Conservation (phyloP, 2,888 invertebrate species). For the Myopa testacea region DNA sequence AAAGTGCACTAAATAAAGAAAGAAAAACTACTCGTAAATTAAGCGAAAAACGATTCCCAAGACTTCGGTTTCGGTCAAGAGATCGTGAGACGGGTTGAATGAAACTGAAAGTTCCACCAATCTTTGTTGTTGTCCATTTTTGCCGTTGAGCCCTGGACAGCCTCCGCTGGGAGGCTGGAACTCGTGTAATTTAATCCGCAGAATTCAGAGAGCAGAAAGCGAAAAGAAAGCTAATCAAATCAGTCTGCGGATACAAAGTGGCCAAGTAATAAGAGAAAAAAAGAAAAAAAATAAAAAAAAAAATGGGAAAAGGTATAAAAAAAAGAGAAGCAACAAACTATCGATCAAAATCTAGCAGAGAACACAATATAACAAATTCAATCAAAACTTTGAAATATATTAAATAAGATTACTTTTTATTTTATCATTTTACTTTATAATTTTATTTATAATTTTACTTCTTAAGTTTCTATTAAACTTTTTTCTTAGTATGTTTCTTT, state of each 20-base stretch:
- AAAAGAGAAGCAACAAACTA: too few relatives aligned
- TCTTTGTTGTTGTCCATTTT: not conserved
- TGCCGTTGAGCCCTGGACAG: not conserved
- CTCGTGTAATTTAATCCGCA: constrained; percentile 16
- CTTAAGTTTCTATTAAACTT: too few relatives aligned
- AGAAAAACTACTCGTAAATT: not conserved
- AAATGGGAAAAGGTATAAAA: too few relatives aligned
- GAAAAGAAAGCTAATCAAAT: not conserved
- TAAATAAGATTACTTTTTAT: too few relatives aligned
- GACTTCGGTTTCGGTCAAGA: too few relatives aligned
- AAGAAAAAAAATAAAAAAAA: not conserved
- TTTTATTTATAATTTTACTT: too few relatives aligned
- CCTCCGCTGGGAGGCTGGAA: not conserved
- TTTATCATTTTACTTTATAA: too few relatives aligned
- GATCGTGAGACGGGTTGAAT: constrained; percentile 19
- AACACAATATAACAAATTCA: too few relatives aligned
- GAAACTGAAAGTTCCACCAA: constrained; percentile 23
- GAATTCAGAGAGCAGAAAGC: not conserved
- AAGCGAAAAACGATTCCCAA: not conserved
- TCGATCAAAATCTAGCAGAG: too few relatives aligned
- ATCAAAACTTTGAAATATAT: too few relatives aligned
- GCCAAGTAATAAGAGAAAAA: not conserved
- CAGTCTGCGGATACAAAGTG: not conserved
- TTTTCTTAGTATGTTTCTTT: too few relatives aligned
- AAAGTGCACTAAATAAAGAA: not conserved